Evolutionary conservation across 2,888 invertebrate species (phyloP).

Genomic region (Linyphia triangularis): DNA sequence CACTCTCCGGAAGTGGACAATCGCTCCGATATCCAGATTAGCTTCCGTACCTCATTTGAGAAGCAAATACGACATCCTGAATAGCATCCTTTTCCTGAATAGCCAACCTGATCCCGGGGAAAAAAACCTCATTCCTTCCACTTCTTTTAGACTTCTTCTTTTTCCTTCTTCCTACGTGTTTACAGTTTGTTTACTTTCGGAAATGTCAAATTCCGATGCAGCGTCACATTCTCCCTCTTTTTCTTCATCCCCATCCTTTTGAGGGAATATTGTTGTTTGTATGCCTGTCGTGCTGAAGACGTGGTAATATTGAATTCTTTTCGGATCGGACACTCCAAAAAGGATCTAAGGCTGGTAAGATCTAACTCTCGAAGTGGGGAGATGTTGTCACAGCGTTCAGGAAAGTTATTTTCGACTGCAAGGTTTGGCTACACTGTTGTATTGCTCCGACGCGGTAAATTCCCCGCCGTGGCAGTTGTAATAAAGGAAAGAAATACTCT

Average conservation of each 20-base stretch:
- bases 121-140: neutral
- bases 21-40: conserved; percentile 47
- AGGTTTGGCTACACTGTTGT: neutral
- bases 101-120: conserved; percentile 16
- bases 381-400: neutral
- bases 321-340: neutral
- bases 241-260: neutral
- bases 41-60: conserved; percentile 60
- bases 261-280: conserved; percentile 11
- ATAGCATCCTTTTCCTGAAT: conserved; percentile 44
- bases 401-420: conserved; percentile 6
- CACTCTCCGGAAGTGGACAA: conserved; percentile 54
- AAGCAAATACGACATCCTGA: conserved; percentile 59
- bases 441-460: conserved; percentile 2
- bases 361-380: neutral
- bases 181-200: conserved; percentile 40
- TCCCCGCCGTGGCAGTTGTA: neutral
- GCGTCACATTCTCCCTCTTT: conserved; percentile 14
- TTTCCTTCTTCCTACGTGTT: neutral
- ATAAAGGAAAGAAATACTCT: neutral
- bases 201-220: conserved; percentile 49
- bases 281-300: conserved; percentile 33
- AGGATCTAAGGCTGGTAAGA: neutral
- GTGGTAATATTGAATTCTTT: conserved; percentile 48
- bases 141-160: neutral